phyloP scores from a whole-genome alignment of 1,140 invertebrate genomes.

The Cotesia typhae region DNA sequence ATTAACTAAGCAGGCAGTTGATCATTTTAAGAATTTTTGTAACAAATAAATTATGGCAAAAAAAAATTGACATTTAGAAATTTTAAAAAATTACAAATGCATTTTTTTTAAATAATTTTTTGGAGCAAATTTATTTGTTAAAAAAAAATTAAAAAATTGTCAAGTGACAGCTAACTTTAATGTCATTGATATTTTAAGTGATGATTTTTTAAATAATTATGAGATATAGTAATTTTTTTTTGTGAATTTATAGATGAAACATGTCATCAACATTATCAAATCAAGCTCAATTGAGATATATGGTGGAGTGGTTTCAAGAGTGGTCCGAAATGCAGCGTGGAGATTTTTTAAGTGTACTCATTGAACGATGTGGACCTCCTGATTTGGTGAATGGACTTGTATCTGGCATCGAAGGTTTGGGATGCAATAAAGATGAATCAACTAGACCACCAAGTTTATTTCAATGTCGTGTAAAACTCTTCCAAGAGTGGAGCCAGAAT shows the following conservation, averaged over 20 bases:
- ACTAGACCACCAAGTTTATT: slow-evolving; percentile 84
- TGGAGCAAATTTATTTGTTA: too few species aligned
- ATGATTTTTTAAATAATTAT: too few species aligned
- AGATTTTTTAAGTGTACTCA: slow-evolving; percentile 82
- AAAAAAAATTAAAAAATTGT: too few species aligned
- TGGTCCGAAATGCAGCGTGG: slow-evolving; percentile 87
- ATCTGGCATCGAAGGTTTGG: slow-evolving; percentile 72
- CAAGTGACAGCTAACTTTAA: too few species aligned
- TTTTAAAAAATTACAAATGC: too few species aligned
- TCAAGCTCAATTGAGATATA: slow-evolving; percentile 79
- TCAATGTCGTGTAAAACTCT: slow-evolving; percentile 88
- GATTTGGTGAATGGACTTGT: slow-evolving; percentile 79
- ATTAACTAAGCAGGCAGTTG: too few species aligned
- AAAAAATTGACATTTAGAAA: too few species aligned
- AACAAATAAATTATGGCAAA: too few species aligned
- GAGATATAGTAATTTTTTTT: neutral
- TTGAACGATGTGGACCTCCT: slow-evolving; percentile 71
- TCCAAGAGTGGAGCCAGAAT: slow-evolving; percentile 84
- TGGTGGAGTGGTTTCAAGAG: slow-evolving; percentile 87
- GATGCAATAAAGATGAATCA: slow-evolving; percentile 69
- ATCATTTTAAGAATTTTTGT: too few species aligned
- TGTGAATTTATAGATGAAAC: slow-evolving; percentile 41
- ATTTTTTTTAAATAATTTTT: too few species aligned
- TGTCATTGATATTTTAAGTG: too few species aligned
- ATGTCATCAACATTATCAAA: slow-evolving; percentile 66